A percentile compares a stretch with the other conserved stretches of the same genome.
phyloP scores from a whole-genome alignment of 2,113 vertebrate genomes.

The Corythaixoides concolor region DNA sequence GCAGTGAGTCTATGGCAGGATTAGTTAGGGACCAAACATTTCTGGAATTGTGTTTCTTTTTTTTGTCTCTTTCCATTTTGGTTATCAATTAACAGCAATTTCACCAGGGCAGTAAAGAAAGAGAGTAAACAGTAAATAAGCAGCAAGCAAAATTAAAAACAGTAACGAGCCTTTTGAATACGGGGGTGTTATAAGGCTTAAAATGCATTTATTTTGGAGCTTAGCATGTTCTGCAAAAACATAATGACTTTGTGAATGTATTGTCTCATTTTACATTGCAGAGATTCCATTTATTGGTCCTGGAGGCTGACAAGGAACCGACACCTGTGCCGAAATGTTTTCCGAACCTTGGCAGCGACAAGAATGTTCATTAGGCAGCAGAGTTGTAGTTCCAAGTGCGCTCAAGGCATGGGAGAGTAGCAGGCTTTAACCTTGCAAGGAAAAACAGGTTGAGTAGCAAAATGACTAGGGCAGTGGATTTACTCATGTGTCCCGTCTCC shows the following conservation, averaged over 20 bases:
- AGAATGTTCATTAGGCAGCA: neutral
- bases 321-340: slow-evolving; percentile 67
- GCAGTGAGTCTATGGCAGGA: neutral
- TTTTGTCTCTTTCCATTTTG: slow-evolving; percentile 11
- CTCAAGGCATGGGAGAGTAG: neutral
- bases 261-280: slow-evolving; percentile 57
- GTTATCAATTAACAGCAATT: slow-evolving; percentile 55
- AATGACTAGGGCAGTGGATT: neutral
- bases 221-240: slow-evolving; percentile 59
- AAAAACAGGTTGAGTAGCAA: neutral
- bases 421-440: neutral
- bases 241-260: slow-evolving; percentile 29
- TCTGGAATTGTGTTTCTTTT: neutral
- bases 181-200: neutral
- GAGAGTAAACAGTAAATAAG: slow-evolving; percentile 70
- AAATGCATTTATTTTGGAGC: slow-evolving; percentile 69
- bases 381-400: neutral
- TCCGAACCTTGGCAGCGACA: slow-evolving; percentile 16
- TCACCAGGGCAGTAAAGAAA: slow-evolving; percentile 49
- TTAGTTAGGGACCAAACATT: neutral
- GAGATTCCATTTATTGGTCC: slow-evolving; percentile 44
- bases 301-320: slow-evolving; percentile 39
- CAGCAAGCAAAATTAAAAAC: slow-evolving; percentile 70
- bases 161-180: slow-evolving; percentile 66
- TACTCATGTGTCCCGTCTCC: neutral